These are phyloP conservation scores for Gryllus bimaculatus DNA, from an alignment of 1,140 invertebrate species.

Conservation along the genomic window DNA sequence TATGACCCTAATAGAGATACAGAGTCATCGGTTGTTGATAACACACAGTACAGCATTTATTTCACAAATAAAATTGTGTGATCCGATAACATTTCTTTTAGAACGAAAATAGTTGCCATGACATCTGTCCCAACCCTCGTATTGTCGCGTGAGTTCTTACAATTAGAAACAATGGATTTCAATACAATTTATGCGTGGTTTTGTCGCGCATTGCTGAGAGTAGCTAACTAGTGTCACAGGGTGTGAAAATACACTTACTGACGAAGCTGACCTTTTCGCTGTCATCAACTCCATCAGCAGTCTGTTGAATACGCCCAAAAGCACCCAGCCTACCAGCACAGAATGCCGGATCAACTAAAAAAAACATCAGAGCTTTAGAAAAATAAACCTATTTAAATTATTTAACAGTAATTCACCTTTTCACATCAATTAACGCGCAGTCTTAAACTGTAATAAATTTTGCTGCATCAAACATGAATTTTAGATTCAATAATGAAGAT, in stretches of 20 bases:
- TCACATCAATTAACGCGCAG: no score
- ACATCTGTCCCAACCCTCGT: neutral
- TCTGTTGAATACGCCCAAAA: neutral
- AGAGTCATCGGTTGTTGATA: no score
- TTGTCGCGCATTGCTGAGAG: neutral
- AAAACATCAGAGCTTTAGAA: neutral
- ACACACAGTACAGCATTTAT: no score
- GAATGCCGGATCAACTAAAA: neutral
- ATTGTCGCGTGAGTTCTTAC: neutral
- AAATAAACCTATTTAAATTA: no score
- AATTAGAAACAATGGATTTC: neutral
- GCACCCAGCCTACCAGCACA: neutral
- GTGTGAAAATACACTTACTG: neutral
- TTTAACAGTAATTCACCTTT: no score
- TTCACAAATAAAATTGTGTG: neutral
- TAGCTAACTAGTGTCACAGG: neutral
- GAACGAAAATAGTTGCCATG: neutral
- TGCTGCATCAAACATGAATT: no score
- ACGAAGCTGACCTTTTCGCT: neutral
- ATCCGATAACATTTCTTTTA: neutral
- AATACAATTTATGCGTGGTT: neutral
- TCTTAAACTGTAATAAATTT: no score
- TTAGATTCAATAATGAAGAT: no score
- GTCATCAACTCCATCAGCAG: neutral
- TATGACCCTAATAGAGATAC: no score